Conservation (phyloP, 2,797 vertebrate species). For the Microctenopoma stevenorrisi region DNA sequence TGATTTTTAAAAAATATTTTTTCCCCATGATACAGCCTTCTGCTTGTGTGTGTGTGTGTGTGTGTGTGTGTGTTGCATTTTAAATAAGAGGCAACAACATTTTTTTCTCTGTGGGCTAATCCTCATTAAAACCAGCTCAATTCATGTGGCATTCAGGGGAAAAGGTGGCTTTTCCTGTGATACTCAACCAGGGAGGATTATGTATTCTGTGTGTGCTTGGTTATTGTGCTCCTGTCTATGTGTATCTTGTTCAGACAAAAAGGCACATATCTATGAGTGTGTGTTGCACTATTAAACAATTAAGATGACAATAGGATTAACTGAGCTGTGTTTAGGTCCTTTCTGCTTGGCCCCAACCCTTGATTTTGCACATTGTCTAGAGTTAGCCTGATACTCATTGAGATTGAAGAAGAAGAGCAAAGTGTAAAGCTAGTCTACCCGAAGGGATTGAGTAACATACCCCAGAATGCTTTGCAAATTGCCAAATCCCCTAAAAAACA, state of each 20-base stretch:
- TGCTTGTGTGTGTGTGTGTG: background rate
- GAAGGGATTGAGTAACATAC: no score
- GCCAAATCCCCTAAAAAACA: no score
- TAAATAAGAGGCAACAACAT: background rate
- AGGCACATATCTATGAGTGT: background rate
- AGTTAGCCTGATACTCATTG: no score
- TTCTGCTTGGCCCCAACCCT: no score
- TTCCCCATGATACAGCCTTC: background rate
- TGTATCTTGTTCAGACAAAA: background rate
- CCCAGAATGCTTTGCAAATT: no score
- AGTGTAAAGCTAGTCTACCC: no score
- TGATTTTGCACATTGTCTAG: no score
- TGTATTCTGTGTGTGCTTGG: background rate
- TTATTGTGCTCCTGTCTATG: no score
- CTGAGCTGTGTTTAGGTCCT: background rate
- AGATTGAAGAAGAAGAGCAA: no score
- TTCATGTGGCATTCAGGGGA: conserved; percentile 8
- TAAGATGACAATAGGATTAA: background rate
- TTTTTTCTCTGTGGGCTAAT: conserved; percentile 6
- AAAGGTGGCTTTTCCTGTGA: background rate
- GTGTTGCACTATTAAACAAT: background rate
- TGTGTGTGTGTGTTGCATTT: background rate
- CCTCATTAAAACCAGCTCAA: conserved; percentile 20
- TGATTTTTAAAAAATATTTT: background rate
- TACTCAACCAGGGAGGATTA: background rate